These are phyloP conservation scores for Aphaenogaster floridana DNA, from an alignment of 1,140 invertebrate species.

Conservation along the genomic window DNA sequence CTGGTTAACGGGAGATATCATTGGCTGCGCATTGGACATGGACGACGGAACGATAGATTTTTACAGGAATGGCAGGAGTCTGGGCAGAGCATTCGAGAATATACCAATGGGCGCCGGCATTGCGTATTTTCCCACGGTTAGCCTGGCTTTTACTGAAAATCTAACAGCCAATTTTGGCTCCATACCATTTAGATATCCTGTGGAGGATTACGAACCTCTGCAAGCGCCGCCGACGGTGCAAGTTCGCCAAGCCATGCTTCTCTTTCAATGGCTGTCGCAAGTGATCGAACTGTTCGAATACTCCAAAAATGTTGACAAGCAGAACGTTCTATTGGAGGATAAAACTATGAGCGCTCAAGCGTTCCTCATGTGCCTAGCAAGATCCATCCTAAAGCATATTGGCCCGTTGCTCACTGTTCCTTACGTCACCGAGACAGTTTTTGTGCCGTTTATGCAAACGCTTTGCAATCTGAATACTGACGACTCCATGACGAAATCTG, in stretches of 20 bases:
- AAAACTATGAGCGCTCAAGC: conserved; percentile 81
- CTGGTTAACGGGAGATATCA: conserved; percentile 94
- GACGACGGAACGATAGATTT: conserved; percentile 89
- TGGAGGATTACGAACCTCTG: conserved; percentile 90
- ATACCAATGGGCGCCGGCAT: conserved; percentile 91
- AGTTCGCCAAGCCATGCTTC: conserved; percentile 87
- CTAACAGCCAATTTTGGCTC: conserved; percentile 94
- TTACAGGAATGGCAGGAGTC: conserved; percentile 91
- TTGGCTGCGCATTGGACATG: conserved; percentile 93
- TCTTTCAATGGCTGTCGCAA: conserved; percentile 89
- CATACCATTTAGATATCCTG: conserved; percentile 91
- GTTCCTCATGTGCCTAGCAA: conserved; percentile 86
- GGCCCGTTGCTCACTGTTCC: conserved; percentile 87
- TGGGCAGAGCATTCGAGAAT: conserved; percentile 92
- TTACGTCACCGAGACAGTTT: conserved; percentile 88
- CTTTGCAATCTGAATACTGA: conserved; percentile 70
- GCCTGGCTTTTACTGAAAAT: conserved; percentile 91
- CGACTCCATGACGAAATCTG: conserved; percentile 32
- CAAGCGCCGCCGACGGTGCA: conserved; percentile 88
- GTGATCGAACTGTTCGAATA: conserved; percentile 85
- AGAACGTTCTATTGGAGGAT: conserved; percentile 35
- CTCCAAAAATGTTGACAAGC: conserved; percentile 47
- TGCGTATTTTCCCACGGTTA: conserved; percentile 93
- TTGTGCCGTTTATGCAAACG: conserved; percentile 86
- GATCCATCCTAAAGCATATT: conserved; percentile 87